A percentile compares a stretch with the other conserved stretches of the same genome.
These are phyloP conservation scores for Acanthacorydalis orientalis DNA, from an alignment of 2,888 invertebrate genomes.

Conservation along the genomic window DNA sequence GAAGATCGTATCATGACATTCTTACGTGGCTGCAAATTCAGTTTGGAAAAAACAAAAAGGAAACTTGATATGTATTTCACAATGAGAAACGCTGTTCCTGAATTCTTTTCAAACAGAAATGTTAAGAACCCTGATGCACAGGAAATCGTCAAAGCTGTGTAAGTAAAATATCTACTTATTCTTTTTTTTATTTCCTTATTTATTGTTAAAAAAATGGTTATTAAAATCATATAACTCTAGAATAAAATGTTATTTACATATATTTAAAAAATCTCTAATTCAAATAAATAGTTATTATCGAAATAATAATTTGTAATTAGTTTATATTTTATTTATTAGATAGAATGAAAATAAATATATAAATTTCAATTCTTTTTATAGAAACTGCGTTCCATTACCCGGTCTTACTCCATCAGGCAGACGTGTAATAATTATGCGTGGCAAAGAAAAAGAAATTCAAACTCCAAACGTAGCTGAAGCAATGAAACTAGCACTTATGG, in stretches of 20 bases:
- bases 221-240: no score
- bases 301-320: background rate
- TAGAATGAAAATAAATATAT: background rate
- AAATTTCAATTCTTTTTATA: slow-evolving; percentile 20
- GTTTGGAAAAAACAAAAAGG: slow-evolving; percentile 67
- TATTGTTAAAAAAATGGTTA: no score
- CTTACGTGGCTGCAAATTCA: slow-evolving; percentile 73
- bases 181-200: background rate
- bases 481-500: slow-evolving; percentile 70
- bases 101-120: slow-evolving; percentile 65
- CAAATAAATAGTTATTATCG: no score
- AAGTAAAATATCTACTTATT: slow-evolving; percentile 22
- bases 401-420: slow-evolving; percentile 67
- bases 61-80: slow-evolving; percentile 82
- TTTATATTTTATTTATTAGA: background rate
- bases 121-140: slow-evolving; percentile 53
- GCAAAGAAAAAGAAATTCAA: slow-evolving; percentile 48
- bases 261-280: no score
- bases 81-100: slow-evolving; percentile 66
- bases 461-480: slow-evolving; percentile 58
- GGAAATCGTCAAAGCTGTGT: slow-evolving; percentile 52
- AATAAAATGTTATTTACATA: no score
- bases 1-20: slow-evolving; percentile 66
- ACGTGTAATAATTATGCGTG: slow-evolving; percentile 58
- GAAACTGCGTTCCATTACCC: slow-evolving; percentile 63